A percentile compares a stretch with the other conserved stretches of the same genome.
Conservation (phyloP, 2,113 vertebrate genomes). For the Oriolus oriolus region DNA sequence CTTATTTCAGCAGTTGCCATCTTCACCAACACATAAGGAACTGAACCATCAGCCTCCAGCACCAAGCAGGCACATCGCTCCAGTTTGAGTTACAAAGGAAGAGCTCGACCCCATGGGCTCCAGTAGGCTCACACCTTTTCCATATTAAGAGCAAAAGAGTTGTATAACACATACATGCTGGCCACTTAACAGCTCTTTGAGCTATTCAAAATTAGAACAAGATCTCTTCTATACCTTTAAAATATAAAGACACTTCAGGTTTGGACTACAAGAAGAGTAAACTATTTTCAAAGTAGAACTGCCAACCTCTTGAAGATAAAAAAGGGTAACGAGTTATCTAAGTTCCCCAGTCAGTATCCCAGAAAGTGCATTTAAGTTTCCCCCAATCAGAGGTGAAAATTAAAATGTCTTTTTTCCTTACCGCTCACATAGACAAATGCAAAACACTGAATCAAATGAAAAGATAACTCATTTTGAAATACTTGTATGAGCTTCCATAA, state of each 20-base stretch:
- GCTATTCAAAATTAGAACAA: neutral
- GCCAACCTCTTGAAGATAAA: neutral
- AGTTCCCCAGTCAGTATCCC: neutral
- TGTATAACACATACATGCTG: neutral
- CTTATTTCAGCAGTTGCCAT: neutral
- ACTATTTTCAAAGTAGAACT: neutral
- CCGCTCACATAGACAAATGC: neutral
- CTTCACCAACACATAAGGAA: neutral
- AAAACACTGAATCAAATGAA: neutral
- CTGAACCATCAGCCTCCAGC: neutral
- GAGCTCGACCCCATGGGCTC: accelerated
- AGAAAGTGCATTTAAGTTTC: neutral
- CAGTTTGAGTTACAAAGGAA: neutral
- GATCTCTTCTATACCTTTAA: neutral
- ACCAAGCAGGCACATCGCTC: neutral
- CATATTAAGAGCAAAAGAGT: neutral
- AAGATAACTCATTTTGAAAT: neutral
- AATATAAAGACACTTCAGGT: neutral
- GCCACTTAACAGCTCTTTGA: neutral
- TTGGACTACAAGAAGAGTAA: neutral
- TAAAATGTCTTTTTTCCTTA: neutral
- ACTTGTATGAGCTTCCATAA: neutral
- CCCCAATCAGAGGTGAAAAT: neutral
- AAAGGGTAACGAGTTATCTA: neutral
- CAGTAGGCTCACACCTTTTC: neutral